Evolutionary conservation across 2,888 invertebrate species (phyloP), one percentile per base, ranked within the genome.

Genomic region (Dolichomitus sp.): DNA sequence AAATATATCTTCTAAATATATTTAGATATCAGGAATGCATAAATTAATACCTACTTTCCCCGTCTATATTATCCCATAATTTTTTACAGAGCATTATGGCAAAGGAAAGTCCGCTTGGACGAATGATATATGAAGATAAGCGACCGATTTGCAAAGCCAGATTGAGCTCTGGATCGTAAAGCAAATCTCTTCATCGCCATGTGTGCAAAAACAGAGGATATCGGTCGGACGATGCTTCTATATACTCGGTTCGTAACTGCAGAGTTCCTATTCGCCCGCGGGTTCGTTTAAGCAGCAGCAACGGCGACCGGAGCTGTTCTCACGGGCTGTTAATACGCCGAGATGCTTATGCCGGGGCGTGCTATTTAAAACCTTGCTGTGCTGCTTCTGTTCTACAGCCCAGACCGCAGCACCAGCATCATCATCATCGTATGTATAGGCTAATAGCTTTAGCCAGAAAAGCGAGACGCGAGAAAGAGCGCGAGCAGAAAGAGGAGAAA

Each of bases 281-380:
- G 50, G 37, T 33, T 63, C 50, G 23, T 37, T 27, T 68, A 23
- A 81, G 85, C 14, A 87, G 87, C 89, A 86, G 86, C 30, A 85
- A 88, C 89, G 84, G 86, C 84, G 84, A 89, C 87, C 89, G 75
- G 76, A 75, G 74, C 86, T 85, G 89, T 89, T 91, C 91, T 91
- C 91, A 90, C 90, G 89, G 89, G 83, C 87, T 87, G 89, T 88
- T 89, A 89, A 89, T 88, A 89, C 80, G 65, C 74, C 85, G 87
- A 85, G 87, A 85, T 88, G 88, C 89, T 90, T 89, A 89, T 86
- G 83, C 80, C 84, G 76, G 80, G 73, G 63, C 84, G 80, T 81
- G 89, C 88, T 88, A 87, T 89, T 89, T 88, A 88, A 87, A 88
- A 88, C 84, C 57, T 72, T 23, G 61, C 54, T 59, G 66, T 48